Evolutionary conservation across 2,888 invertebrate species (phyloP).

Genomic region (Dryadula phaetusa): DNA sequence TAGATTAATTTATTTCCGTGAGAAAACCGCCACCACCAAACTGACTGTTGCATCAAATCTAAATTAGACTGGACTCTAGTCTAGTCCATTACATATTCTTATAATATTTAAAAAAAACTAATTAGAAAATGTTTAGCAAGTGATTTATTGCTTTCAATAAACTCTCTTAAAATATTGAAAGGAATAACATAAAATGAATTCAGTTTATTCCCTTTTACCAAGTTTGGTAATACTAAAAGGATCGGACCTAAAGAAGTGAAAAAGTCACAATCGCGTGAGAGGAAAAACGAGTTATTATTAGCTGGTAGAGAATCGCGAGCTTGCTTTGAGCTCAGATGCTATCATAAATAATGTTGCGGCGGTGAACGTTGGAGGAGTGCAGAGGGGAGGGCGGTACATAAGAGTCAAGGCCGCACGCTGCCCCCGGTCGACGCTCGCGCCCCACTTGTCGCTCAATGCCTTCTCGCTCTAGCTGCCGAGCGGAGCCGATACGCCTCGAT

Average conservation of each 20-base stretch:
- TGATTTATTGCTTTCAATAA: background rate
- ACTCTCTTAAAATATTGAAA: background rate
- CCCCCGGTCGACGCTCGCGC: conserved; percentile 91
- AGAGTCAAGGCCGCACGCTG: conserved; percentile 91
- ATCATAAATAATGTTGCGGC: conserved; percentile 83
- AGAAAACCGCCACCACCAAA: conserved; percentile 24
- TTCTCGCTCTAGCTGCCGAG: conserved; percentile 71
- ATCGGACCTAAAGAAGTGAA: conserved; percentile 60
- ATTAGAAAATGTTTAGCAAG: background rate
- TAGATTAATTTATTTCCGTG: conserved; percentile 43
- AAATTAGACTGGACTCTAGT: too few relatives aligned
- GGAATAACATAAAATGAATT: background rate
- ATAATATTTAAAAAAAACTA: too few relatives aligned
- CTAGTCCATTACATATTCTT: background rate
- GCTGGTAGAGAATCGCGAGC: conserved; percentile 79
- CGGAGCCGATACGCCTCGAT: conserved; percentile 64
- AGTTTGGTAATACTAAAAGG: conserved; percentile 54
- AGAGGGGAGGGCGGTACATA: conserved; percentile 59
- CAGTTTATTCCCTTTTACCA: conserved; percentile 38
- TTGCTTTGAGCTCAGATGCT: conserved; percentile 80
- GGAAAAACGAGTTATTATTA: conserved; percentile 84
- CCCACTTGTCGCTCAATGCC: conserved; percentile 73
- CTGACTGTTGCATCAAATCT: background rate
- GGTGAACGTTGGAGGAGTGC: conserved; percentile 64
- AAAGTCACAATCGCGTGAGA: conserved; percentile 78